These are phyloP conservation scores for Escarpia spicata DNA, from an alignment of 2,888 invertebrate genomes.

Conservation along the genomic window DNA sequence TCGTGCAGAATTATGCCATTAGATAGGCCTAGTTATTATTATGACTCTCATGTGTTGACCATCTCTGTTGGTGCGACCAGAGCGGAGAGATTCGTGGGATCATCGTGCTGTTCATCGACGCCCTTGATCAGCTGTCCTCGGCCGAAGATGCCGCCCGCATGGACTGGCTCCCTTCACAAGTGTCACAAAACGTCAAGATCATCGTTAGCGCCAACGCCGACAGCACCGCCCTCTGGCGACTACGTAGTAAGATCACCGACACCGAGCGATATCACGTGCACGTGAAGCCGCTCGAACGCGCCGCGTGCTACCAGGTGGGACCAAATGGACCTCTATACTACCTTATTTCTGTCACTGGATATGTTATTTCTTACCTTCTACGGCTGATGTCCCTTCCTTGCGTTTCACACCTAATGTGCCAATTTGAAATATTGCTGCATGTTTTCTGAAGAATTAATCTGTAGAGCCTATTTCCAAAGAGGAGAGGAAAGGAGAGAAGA, in stretches of 20 bases:
- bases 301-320: conserved; percentile 31
- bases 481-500: too few species aligned
- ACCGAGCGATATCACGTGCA: conserved; percentile 89
- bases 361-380: not conserved
- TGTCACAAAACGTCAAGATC: conserved; percentile 38
- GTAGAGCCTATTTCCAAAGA: too few species aligned
- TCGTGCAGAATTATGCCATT: too few species aligned
- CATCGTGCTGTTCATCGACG: conserved; percentile 38
- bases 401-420: not conserved
- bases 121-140: conserved; percentile 34
- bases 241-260: conserved; percentile 70
- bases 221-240: conserved; percentile 65
- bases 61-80: not conserved
- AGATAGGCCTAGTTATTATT: too few species aligned
- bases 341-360: not conserved
- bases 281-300: conserved; percentile 77
- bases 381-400: not conserved
- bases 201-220: conserved; percentile 35
- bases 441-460: not conserved
- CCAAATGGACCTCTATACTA: conserved; percentile 17
- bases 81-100: conserved; percentile 39
- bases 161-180: conserved; percentile 39
- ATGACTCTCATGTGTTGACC: too few species aligned
- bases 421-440: not conserved
- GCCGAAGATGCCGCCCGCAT: conserved; percentile 35